A percentile compares a stretch with the other conserved stretches of the same genome.
These are phyloP conservation scores for Malurus cyaneus DNA, from an alignment of 2,113 vertebrate species.

Conservation along the genomic window DNA sequence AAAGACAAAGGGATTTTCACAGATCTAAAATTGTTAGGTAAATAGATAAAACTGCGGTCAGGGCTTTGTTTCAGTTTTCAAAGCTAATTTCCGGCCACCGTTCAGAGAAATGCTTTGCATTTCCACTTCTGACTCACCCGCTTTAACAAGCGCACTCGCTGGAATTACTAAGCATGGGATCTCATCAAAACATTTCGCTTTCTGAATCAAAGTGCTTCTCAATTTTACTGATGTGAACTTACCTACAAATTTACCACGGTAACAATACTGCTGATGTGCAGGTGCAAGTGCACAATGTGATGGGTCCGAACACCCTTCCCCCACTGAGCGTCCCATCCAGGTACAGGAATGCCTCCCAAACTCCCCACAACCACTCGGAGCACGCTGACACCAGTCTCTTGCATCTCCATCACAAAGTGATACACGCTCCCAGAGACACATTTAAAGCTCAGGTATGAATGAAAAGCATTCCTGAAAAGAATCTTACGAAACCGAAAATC, in stretches of 20 bases:
- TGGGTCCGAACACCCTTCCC: not conserved
- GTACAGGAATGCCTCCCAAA: not conserved
- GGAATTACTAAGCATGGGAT: constrained; percentile 86
- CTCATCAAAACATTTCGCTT: constrained; percentile 74
- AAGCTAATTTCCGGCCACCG: constrained; percentile 70
- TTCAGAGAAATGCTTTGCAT: constrained; percentile 77
- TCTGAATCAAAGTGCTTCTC: constrained; percentile 73
- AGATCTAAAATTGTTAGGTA: constrained; percentile 29
- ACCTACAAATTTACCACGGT: not conserved
- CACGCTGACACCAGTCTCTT: not conserved
- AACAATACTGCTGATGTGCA: not conserved
- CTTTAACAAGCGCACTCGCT: constrained; percentile 73
- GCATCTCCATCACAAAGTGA: constrained; percentile 14
- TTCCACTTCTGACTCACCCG: constrained; percentile 85
- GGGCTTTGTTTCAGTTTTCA: constrained; percentile 66
- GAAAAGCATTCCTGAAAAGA: constrained; percentile 83
- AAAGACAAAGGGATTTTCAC: constrained; percentile 47
- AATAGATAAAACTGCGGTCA: constrained; percentile 58
- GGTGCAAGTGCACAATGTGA: rapidly evolving
- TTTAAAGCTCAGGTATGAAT: constrained; percentile 64
- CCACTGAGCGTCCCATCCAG: rapidly evolving
- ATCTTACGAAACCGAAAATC: constrained; percentile 80
- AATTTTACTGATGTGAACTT: not conserved
- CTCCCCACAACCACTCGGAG: not conserved
- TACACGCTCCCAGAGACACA: constrained; percentile 31